phyloP scores from a whole-genome alignment of 2,888 invertebrate genomes.

The Pollenia angustigena region DNA sequence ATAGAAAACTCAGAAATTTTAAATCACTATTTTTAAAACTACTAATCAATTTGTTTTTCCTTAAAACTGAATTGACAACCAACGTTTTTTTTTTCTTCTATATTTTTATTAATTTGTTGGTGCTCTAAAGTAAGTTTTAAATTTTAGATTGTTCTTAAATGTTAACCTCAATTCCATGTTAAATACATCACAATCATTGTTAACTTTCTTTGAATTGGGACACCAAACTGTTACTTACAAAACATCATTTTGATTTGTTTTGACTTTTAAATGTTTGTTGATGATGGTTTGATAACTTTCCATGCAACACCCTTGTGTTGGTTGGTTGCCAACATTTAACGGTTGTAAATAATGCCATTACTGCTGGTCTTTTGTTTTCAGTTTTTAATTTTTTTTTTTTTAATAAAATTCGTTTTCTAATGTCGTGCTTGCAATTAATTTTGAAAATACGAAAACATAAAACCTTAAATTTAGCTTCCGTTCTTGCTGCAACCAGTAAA shows the following conservation, averaged over 20 bases:
- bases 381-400: background rate
- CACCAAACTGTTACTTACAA: slow-evolving; percentile 34
- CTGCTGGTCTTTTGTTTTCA: slow-evolving; percentile 9
- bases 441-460: slow-evolving; percentile 42
- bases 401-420: background rate
- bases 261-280: slow-evolving; percentile 17
- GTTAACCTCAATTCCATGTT: too few species aligned
- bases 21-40: too few species aligned
- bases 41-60: too few species aligned
- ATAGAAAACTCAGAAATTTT: too few species aligned
- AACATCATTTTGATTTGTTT: background rate
- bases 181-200: background rate
- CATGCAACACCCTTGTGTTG: slow-evolving; percentile 21
- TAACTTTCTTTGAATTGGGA: background rate
- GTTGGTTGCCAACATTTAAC: slow-evolving; percentile 11
- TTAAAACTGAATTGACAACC: too few species aligned
- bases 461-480: slow-evolving; percentile 62
- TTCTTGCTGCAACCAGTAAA: slow-evolving; percentile 40
- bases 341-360: slow-evolving; percentile 10
- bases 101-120: too few species aligned
- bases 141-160: too few species aligned
- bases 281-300: slow-evolving; percentile 5
- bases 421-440: slow-evolving; percentile 53
- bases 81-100: too few species aligned
- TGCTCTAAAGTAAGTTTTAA: too few species aligned